These are phyloP conservation scores for Apodemus sylvaticus DNA, from an alignment of 2,113 vertebrate genomes.

Conservation along the genomic window DNA sequence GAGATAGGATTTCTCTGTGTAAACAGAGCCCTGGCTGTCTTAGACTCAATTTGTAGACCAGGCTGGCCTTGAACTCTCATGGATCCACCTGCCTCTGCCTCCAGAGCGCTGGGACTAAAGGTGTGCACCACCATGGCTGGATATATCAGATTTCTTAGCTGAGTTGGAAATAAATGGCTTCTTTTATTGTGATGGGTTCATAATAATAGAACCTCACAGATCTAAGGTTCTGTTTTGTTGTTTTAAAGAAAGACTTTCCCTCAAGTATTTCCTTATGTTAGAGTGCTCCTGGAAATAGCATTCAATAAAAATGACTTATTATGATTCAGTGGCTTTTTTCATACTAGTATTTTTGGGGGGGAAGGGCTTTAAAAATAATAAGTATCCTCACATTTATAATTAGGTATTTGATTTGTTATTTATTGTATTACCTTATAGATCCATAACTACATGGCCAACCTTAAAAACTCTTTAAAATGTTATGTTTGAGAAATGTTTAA, in stretches of 20 bases:
- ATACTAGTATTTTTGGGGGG: neutral
- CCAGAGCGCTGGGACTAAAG: too few species aligned
- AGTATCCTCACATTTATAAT: neutral
- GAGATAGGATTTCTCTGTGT: too few species aligned
- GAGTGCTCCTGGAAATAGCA: conserved; percentile 67
- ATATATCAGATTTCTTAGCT: conserved; percentile 46
- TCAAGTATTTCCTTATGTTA: conserved; percentile 72
- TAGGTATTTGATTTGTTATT: conserved; percentile 28
- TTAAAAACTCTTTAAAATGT: neutral
- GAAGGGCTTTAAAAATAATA: neutral
- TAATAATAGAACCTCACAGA: conserved; percentile 60
- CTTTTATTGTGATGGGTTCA: conserved; percentile 62
- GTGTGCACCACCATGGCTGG: too few species aligned
- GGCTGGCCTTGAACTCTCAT: too few species aligned
- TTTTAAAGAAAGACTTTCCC: conserved; percentile 67
- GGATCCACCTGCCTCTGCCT: too few species aligned
- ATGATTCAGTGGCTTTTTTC: conserved; percentile 23
- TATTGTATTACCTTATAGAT: conserved; percentile 14
- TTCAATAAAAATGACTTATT: conserved; percentile 64
- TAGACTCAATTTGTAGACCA: too few species aligned
- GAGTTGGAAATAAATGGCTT: conserved; percentile 34
- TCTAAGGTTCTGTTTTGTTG: conserved; percentile 63
- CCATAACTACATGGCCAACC: neutral
- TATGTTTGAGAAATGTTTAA: conserved; percentile 19
- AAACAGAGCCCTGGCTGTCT: too few species aligned